Conservation (phyloP, 2,113 vertebrate species). For the Pteropus alecto region DNA sequence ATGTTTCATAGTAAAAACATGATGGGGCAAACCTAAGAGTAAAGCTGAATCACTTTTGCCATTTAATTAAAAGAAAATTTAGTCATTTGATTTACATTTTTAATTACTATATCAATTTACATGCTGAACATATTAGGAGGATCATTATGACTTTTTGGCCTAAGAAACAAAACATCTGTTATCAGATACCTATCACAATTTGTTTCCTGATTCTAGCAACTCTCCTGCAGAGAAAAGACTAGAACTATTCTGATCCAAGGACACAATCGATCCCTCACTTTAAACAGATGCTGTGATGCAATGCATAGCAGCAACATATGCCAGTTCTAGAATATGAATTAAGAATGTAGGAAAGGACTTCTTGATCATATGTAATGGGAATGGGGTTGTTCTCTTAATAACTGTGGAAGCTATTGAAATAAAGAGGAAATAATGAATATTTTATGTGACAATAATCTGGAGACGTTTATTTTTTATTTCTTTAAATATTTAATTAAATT, state of each 20-base stretch:
- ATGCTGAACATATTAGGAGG: not conserved
- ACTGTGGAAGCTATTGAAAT: not conserved
- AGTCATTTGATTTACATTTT: not conserved
- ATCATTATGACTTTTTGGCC: not conserved
- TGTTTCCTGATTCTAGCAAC: not conserved
- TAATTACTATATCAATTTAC: not conserved
- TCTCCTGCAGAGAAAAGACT: not conserved
- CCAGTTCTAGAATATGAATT: not conserved
- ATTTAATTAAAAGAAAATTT: not conserved
- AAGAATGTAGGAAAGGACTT: not conserved
- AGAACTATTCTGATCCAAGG: not conserved
- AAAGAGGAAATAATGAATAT: not conserved
- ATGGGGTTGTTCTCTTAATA: not conserved
- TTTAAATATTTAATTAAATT: slow-evolving; percentile 21
- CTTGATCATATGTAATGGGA: not conserved
- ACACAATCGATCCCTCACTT: not conserved
- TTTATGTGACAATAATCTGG: not conserved
- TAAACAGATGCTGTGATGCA: not conserved
- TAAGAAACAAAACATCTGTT: not conserved
- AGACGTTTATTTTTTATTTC: not conserved
- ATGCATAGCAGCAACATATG: not conserved
- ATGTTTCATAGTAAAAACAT: not conserved
- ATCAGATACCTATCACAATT: not conserved
- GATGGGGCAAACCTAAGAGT: not conserved
- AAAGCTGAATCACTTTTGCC: not conserved